phyloP scores from a whole-genome alignment of 2,888 invertebrate genomes.

The Agonopterix alstromeriana region DNA sequence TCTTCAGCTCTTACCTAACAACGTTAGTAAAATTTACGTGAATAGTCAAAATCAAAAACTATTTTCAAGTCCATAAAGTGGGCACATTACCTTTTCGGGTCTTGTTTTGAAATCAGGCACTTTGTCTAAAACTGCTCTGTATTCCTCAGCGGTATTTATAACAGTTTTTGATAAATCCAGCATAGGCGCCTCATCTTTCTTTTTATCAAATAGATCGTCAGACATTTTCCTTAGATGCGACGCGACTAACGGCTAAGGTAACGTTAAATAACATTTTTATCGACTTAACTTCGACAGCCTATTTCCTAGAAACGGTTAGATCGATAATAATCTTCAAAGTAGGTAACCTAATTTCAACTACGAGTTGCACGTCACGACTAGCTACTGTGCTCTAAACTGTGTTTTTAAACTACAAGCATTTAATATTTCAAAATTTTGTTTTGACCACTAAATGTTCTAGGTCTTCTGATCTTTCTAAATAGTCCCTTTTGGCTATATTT shows the following conservation, averaged over 20 bases:
- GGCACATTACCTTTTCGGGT: conserved; percentile 83
- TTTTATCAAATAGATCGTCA: conserved; percentile 90
- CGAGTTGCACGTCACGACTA: conserved; percentile 40
- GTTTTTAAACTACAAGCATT: neutral
- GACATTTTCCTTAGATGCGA: conserved; percentile 44
- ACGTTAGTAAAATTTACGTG: conserved; percentile 3
- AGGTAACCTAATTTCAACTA: conserved; percentile 48
- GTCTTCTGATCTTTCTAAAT: conserved; percentile 41
- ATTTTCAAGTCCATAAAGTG: neutral
- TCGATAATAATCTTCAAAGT: conserved; percentile 37
- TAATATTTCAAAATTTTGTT: conserved; percentile 30
- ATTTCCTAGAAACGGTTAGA: conserved; percentile 45
- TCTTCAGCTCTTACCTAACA: conserved; percentile 83
- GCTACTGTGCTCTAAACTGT: conserved; percentile 17
- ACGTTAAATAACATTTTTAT: conserved; percentile 25
- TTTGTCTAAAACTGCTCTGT: conserved; percentile 87
- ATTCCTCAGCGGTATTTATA: conserved; percentile 88
- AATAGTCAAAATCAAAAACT: neutral
- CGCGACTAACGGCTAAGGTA: conserved; percentile 1
- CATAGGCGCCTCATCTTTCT: conserved; percentile 89
- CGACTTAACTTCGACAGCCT: conserved; percentile 37
- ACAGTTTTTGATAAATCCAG: conserved; percentile 89
- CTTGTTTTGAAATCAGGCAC: conserved; percentile 94
- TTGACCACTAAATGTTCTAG: conserved; percentile 39
- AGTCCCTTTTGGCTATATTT: conserved; percentile 51